Percentiles rank a stretch among this genome's conserved stretches.
Conservation (phyloP, 2,888 invertebrate species). For the Xestia rhomboidea region DNA sequence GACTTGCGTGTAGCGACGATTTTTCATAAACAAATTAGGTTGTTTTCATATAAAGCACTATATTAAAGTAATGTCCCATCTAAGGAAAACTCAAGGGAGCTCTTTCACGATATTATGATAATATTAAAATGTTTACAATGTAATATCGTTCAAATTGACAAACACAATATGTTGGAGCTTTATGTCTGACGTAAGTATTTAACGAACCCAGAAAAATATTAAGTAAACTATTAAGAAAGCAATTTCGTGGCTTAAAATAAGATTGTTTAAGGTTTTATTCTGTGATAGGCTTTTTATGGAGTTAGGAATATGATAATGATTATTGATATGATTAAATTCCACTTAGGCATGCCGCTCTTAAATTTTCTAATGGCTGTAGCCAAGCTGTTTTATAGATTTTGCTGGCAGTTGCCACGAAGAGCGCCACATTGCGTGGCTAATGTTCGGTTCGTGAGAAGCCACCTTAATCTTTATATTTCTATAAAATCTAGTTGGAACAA, state of each 20-base stretch:
- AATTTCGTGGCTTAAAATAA: not conserved
- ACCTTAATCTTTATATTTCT: not conserved
- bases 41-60: slow-evolving; percentile 50
- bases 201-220: not conserved
- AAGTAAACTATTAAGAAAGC: too few species aligned
- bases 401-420: slow-evolving; percentile 14
- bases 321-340: not conserved
- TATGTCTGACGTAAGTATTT: not conserved
- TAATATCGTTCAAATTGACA: slow-evolving; percentile 13
- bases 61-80: slow-evolving; percentile 42
- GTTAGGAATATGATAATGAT: too few species aligned
- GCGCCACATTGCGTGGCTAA: slow-evolving; percentile 2
- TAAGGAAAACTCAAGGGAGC: slow-evolving; percentile 53
- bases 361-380: slow-evolving; percentile 10
- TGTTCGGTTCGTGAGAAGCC: slow-evolving; percentile 30
- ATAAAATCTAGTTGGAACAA: not conserved
- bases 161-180: slow-evolving; percentile 3
- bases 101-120: slow-evolving; percentile 40
- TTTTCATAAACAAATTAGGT: slow-evolving; percentile 55
- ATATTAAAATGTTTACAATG: slow-evolving; percentile 34
- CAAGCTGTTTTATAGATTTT: slow-evolving; percentile 26
- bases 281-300: not conserved
- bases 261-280: not conserved
- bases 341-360: not conserved
- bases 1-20: slow-evolving; percentile 46